Percentiles rank a stretch among this genome's conserved stretches.
phyloP scores from a whole-genome alignment of 2,797 vertebrate genomes.

The Margarornis squamiger region DNA sequence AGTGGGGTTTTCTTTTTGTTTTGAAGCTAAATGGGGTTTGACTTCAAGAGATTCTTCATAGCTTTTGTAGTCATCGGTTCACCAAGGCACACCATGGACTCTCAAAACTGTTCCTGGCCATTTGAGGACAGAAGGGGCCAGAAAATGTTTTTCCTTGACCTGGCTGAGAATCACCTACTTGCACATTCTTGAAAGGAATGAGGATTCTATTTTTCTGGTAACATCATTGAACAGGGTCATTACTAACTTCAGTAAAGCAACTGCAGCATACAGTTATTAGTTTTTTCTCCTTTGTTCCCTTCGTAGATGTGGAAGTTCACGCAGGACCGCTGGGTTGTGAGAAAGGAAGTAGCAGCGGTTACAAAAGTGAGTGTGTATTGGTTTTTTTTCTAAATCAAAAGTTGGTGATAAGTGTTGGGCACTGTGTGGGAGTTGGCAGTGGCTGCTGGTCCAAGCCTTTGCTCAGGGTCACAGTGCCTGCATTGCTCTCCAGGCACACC shows the following conservation, averaged over 20 bases:
- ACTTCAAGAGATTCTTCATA: not conserved
- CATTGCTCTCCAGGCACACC: not conserved
- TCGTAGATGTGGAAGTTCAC: slow-evolving; percentile 98
- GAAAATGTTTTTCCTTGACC: not conserved
- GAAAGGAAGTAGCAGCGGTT: slow-evolving; percentile 89
- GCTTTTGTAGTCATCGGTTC: not conserved
- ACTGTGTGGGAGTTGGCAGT: not conserved
- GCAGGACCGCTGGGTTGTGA: slow-evolving; percentile 89
- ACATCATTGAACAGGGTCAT: not conserved
- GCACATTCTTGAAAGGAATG: not conserved
- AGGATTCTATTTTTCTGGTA: not conserved
- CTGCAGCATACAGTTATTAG: not conserved
- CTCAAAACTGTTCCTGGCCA: not conserved
- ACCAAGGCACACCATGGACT: not conserved
- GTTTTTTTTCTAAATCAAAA: not conserved
- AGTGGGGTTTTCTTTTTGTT: not conserved
- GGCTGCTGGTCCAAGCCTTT: not conserved
- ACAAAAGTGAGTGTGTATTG: slow-evolving; percentile 85
- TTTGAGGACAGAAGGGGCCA: not conserved
- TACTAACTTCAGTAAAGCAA: not conserved
- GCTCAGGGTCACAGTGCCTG: not conserved
- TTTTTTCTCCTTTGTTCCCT: not conserved
- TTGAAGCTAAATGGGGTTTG: not conserved
- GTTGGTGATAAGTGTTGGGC: not conserved
- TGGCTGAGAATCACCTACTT: not conserved